Base-by-base conservation (phyloP, 2,113 vertebrate genomes). In the Morone saxatilis region DNA sequence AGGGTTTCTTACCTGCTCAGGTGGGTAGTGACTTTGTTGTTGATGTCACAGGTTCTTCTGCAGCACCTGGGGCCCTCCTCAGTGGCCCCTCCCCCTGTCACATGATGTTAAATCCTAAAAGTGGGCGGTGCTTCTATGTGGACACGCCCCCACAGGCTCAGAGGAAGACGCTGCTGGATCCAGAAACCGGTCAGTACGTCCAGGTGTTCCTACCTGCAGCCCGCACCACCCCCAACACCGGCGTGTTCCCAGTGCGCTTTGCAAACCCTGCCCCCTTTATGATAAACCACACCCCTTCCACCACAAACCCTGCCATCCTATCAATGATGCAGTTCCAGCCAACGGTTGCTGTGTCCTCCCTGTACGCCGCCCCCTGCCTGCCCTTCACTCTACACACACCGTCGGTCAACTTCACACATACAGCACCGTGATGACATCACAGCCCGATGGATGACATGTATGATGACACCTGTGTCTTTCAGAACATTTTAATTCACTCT, bases 101-200 rank as follows among this genome's bases (percentile, higher is more conserved):
- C 73, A 61, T 97, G 87, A 91, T 97, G 0, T 76, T 97, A 2
- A 96, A 98, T 75, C 96, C 96, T 0, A 92, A 94, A 90, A 96
- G 92, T 1, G 96, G 96, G 6, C 95, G 87, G 11, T 96, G 91
- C 86, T 97, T 97, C 86, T 96, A 95, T 13, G 68, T 97, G 86
- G 95, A 97, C 80, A 74, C 88, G 0, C 95, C 95, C 0, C 89
- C 92, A 22, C 95, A 94, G 69, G 95, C 96, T 22, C 95, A 95
- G 84, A 93, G 95, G 67, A 96, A 97, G 74, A 94, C 95, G 1
- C 95, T 98, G 76, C 95, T 97, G 0, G 97, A 98, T 83, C 97
- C 97, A 0, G 97, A 98, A 87, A 98, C 96, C 0, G 96, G 97
- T 59, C 97, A 96, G 74, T 97, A 96, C 16, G 89, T 98, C 59